These are phyloP conservation scores for Drosophila melanica DNA, from an alignment of 1,140 invertebrate genomes.

Conservation along the genomic window DNA sequence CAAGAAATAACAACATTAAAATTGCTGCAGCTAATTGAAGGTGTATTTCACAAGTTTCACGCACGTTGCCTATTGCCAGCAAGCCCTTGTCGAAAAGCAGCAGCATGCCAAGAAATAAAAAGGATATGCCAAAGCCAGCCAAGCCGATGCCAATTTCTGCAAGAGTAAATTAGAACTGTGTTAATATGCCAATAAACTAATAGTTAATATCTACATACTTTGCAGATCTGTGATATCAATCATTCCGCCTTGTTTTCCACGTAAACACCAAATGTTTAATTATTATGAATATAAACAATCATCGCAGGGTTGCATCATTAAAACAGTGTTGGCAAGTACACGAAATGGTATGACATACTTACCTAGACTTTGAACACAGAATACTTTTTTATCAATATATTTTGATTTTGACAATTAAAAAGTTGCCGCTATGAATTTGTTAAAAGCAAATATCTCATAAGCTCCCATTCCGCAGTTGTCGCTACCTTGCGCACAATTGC, in stretches of 20 bases:
- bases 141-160: conserved; percentile 98
- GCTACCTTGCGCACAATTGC: conserved; percentile 1
- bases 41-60: conserved; percentile 53
- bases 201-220: conserved; percentile 86
- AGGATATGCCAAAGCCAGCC: conserved; percentile 97
- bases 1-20: conserved; percentile 86
- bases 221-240: conserved; percentile 90
- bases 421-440: no score
- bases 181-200: conserved; percentile 2
- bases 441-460: neutral
- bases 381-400: neutral
- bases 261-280: conserved; percentile 68
- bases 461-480: neutral
- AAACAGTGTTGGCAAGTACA: conserved; percentile 40
- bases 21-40: neutral
- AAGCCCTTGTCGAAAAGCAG: conserved; percentile 99
- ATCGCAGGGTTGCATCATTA: conserved; percentile 43
- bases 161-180: conserved; percentile 52
- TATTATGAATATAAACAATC: conserved; percentile 66
- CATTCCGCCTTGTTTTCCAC: conserved; percentile 84
- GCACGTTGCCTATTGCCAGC: conserved; percentile 99
- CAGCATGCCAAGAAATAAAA: conserved; percentile 97
- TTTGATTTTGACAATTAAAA: neutral
- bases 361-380: neutral
- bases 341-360: conserved; percentile 8